A percentile compares a stretch with the other conserved stretches of the same genome.
Evolutionary conservation across 2,888 invertebrate genomes (phyloP).

Genomic region (Alentia gelatinosa): DNA sequence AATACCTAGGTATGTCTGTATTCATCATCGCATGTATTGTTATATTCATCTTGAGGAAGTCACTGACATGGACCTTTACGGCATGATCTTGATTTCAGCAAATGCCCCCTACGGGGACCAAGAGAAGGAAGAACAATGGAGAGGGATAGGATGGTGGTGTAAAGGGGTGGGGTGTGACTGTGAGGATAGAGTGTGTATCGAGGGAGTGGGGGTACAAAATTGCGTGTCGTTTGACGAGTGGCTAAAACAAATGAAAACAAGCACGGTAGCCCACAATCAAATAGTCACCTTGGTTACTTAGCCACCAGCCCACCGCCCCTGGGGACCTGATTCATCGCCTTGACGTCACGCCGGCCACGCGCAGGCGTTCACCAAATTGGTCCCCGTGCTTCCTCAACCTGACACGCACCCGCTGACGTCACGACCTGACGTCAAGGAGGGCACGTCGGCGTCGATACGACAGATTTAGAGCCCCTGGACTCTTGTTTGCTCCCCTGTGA

Average conservation of each 20-base stretch:
- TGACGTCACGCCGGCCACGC: not conserved
- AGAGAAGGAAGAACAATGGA: not conserved
- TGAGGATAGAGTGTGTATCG: not conserved
- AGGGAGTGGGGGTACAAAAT: not conserved
- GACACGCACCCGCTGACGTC: conserved; percentile 3
- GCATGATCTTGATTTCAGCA: too few species aligned
- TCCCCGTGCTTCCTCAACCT: not conserved
- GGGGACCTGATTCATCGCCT: not conserved
- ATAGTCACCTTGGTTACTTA: conserved; percentile 43
- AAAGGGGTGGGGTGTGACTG: not conserved
- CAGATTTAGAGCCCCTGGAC: not conserved
- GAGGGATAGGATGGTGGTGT: not conserved
- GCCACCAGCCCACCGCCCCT: not conserved
- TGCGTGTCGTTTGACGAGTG: not conserved
- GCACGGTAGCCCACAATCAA: conserved; percentile 13
- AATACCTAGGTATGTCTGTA: too few species aligned
- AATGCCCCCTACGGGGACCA: too few species aligned
- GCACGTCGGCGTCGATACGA: not conserved
- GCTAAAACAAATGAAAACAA: conserved; percentile 36
- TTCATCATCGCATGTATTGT: too few species aligned
- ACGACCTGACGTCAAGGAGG: too few species aligned
- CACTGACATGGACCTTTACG: too few species aligned
- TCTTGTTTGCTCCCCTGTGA: too few species aligned
- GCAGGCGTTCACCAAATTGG: not conserved
- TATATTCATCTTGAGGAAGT: too few species aligned